Evolutionary conservation across 2,113 vertebrate genomes (phyloP).

Genomic region (Ictidomys tridecemlineatus): DNA sequence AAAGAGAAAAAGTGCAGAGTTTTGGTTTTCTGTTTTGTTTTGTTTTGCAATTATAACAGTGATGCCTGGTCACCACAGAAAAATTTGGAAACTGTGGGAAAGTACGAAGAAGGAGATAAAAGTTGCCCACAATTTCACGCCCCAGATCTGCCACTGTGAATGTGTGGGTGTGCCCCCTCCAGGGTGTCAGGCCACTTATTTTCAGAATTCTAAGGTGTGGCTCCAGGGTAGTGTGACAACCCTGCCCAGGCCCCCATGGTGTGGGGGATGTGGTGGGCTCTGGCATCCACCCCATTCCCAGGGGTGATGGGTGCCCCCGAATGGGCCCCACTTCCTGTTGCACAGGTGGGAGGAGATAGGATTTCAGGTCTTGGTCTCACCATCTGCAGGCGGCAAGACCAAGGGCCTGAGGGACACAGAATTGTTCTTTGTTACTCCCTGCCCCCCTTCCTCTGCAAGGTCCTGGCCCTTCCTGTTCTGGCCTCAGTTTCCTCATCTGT

Average conservation of each 20-base stretch:
- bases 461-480: not conserved
- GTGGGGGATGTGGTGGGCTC: not conserved
- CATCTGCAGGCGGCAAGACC: not conserved
- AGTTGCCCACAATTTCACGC: conserved; percentile 67
- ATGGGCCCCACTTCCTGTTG: accelerated
- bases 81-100: conserved; percentile 75
- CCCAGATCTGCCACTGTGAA: conserved; percentile 33
- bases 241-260: accelerated
- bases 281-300: not conserved
- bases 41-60: conserved; percentile 9
- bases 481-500: not conserved
- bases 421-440: accelerated
- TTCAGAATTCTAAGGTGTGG: conserved; percentile 66
- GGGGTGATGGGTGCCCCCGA: too few relatives aligned
- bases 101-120: conserved; percentile 78
- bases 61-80: not conserved
- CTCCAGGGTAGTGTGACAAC: not conserved
- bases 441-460: not conserved
- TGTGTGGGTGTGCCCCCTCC: conserved; percentile 29
- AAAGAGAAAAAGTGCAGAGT: not conserved
- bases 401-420: accelerated
- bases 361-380: not conserved
- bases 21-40: not conserved
- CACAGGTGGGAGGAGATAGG: not conserved
- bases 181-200: conserved; percentile 36